Evolutionary conservation across 2,888 invertebrate genomes (phyloP), one percentile per base, ranked within the genome.

Genomic region (Brachynemurus nebulosus): DNA sequence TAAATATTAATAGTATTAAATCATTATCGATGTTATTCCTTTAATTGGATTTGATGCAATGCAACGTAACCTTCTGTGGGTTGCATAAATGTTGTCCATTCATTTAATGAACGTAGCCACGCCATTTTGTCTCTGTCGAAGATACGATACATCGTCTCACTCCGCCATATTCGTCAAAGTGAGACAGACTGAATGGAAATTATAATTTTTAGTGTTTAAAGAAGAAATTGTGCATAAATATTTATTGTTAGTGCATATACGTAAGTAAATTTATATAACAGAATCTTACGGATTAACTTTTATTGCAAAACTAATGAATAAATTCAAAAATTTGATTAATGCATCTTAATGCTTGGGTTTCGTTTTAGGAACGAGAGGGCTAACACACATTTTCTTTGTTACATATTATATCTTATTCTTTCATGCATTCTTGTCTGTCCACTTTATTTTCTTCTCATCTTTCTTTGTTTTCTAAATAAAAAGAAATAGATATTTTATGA

Each of bases 81-180:
- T 44, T 44, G 44, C 44, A 44, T 20, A 19, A 27, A 14, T 35
- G 44, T 25, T n/a, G 30, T 17, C 30, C 44, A n/a, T 43, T 25
- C 12, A 19, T 25, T 25, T n/a, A 37, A 40, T 40, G n/a, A 37
- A 44, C 44, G 44, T 20, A 37, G 5, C 38, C 38, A 34, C 37
- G 37, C 44, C 44, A 44, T 44, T 44, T 44, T 38, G 38, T 44
- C 44, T 44, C 38, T 44, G 44, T 44, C 44, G 11, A 37, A 23
- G 38, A 27, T 27, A 19, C 16, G 14, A 35, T 38, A 19, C 44
- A 44, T 44, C 44, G 44, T 44, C 44, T 44, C 44, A 38, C 44
- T 44, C 44, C 44, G 44, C 44, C 38, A 44, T 44, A 44, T 44
- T 44, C 38, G 20, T 44, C 20, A 33, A 44, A 44, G 44, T 37